A percentile compares a stretch with the other conserved stretches of the same genome.
Evolutionary conservation across 2,113 vertebrate genomes (phyloP).

Genomic region (Stigmatopora nigra): DNA sequence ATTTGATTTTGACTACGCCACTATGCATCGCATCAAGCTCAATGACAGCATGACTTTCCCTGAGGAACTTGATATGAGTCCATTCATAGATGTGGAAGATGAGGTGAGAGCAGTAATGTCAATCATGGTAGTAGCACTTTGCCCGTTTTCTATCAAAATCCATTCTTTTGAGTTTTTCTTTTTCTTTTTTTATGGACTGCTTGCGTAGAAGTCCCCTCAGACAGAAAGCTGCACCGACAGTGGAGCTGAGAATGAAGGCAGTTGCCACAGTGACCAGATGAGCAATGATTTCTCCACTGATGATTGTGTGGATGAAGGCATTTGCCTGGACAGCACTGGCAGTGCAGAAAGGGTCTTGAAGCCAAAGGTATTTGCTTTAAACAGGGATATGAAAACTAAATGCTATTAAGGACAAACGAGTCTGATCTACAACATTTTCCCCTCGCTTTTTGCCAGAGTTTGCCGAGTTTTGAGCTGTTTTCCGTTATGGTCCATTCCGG

Average conservation of each 20-base stretch:
- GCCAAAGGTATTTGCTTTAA: constrained; percentile 76
- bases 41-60: constrained; percentile 99
- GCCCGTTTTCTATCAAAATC: background rate
- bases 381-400: background rate
- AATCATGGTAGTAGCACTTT: background rate
- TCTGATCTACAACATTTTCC: constrained; percentile 4
- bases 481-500: constrained; percentile 99
- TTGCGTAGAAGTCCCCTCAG: constrained; percentile 89
- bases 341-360: constrained; percentile 84
- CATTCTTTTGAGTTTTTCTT: background rate
- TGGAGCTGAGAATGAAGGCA: constrained; percentile 98
- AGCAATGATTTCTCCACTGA: constrained; percentile 98
- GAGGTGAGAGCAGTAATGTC: constrained; percentile 73
- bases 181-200: background rate
- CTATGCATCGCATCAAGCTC: constrained; percentile 97
- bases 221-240: constrained; percentile 98
- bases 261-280: constrained; percentile 99
- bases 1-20: constrained; percentile 99
- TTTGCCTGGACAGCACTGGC: constrained; percentile 88
- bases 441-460: constrained; percentile 68
- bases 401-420: background rate
- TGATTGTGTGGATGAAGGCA: constrained; percentile 94
- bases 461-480: constrained; percentile 91
- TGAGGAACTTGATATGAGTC: constrained; percentile 94
- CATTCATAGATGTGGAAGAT: constrained; percentile 96